Base-by-base conservation (phyloP, 2,888 invertebrate genomes). In the Plemyria rubiginata region DNA sequence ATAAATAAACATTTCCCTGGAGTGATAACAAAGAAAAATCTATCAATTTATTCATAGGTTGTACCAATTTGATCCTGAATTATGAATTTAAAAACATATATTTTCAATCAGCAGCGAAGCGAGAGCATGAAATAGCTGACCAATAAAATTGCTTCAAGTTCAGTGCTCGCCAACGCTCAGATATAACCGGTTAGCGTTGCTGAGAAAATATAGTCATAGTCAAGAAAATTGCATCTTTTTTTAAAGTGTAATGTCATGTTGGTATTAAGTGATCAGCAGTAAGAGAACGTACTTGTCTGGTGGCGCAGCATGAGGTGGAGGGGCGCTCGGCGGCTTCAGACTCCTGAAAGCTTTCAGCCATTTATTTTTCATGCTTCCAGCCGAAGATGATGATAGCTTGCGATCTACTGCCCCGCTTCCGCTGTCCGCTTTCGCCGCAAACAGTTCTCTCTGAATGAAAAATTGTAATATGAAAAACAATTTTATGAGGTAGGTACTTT, bases 321-420 rank as follows among this genome's bases (percentile, higher is more conserved):
- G 94, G 65, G 93, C 94, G 72, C 94, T 94, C 74, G 96, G 96
- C 46, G 97, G 97, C 92, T 98, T 98, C 74, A 99, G 94, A 89
- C 97, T 98, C 87, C 97, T 96, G 94, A 99, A 98, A 71, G 99
- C 99, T 91, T 98, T 99, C 80, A 98, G 94, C 99, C 99, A 99
- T 94, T 98, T 98, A 86, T 97, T 98, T 94, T 98, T 98, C 95
- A 98, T 98, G 88, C 96, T 96, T 80, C 96, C 96, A 72, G 96
- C 96, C 73, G 97, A 97, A 62, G 96, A 95, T 56, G 96, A 95
- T 48, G 97, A 97, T 93, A 97, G 94, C 93, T 97, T 98, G 70
- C 97, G 95, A 88, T 97, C 97, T 74, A 95, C 93, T 80, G 94
- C 94, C 76, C 95, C 92, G 78, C 95, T 93, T 76, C 95, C 93